Base-by-base conservation (phyloP, 2,888 invertebrate genomes). In the Erebia epiphron region DNA sequence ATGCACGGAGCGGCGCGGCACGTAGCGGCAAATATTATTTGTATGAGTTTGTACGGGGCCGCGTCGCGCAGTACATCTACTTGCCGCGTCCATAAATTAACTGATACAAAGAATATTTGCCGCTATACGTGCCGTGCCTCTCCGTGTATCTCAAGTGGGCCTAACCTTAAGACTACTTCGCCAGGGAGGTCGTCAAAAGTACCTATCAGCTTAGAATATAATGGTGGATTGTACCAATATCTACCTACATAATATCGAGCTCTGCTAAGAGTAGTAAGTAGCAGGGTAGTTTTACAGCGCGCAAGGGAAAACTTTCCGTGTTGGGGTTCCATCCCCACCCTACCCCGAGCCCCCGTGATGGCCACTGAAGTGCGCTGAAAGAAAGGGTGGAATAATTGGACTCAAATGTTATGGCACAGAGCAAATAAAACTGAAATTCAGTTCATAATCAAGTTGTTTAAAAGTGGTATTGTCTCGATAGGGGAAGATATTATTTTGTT, bases 261-360 rank as follows among this genome's bases (percentile, higher is more conserved):
- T 82, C 82, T 82, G 79, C 82, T 86, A 86, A 86, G 86, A 86
- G 88, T 14, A 50, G 50, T 54, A 18, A 54, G 54, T 54, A 18
- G 54, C 9, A 87, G 90, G 91, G 91, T 90, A 91, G 91, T 91
- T 92, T 90, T 89, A 91, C 89, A 89, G 83, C 86, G 80, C 90
- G 81, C 90, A 69, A 82, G 91, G 91, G 91, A 91, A 87, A 91
- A 90, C 86, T 91, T 90, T 86, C 86, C 88, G 85, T 86, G 86
- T 85, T 79, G 82, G 82, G 82, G 80, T 78, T 82, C 82, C 83
- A 86, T 86, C 89, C 89, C 83, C 87, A 84, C 85, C 85, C 87
- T 46, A 46, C 13, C 18, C 81, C 83, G 83, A 84, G 84, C 82
- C 79, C 72, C 72, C 82, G 84, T 85, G 81, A 87, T 85, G 80